These are phyloP conservation scores for Phalacrocorax aristotelis DNA, from an alignment of 2,113 vertebrate genomes.

Conservation along the genomic window DNA sequence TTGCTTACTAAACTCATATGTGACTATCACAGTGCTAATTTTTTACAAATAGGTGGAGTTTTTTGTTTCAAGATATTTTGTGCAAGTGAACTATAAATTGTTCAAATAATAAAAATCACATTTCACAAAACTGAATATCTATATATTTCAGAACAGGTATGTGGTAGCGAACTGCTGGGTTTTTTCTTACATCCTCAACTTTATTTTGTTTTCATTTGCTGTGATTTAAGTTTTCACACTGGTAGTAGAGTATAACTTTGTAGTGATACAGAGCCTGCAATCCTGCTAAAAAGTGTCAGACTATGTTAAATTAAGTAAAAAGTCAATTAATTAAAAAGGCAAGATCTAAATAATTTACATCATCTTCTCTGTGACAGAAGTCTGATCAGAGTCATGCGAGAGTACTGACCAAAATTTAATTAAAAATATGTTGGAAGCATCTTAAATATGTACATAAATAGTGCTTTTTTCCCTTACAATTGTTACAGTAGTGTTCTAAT, in stretches of 20 bases:
- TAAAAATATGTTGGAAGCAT: not conserved
- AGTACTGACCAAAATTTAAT: not conserved
- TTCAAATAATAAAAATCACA: not conserved
- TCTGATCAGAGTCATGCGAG: not conserved
- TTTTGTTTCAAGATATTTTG: not conserved
- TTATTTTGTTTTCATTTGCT: slow-evolving; percentile 44
- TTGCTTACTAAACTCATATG: not conserved
- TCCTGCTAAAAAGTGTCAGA: slow-evolving; percentile 23
- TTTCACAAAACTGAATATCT: not conserved
- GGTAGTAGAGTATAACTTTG: slow-evolving; percentile 34
- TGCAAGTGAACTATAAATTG: not conserved
- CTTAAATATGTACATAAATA: not conserved
- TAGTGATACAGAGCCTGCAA: slow-evolving; percentile 29
- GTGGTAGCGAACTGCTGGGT: not conserved
- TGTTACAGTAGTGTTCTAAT: not conserved
- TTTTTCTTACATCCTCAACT: not conserved
- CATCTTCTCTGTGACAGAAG: slow-evolving; percentile 1
- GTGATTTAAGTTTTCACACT: not conserved
- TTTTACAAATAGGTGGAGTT: not conserved
- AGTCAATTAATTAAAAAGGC: not conserved
- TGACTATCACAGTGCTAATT: not conserved
- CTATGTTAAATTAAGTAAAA: not conserved
- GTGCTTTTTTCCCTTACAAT: not conserved
- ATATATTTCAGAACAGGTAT: not conserved
- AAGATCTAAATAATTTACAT: slow-evolving; percentile 36